Evolutionary conservation across 2,888 invertebrate genomes (phyloP).

Genomic region (Hydroisotoma schaefferi): DNA sequence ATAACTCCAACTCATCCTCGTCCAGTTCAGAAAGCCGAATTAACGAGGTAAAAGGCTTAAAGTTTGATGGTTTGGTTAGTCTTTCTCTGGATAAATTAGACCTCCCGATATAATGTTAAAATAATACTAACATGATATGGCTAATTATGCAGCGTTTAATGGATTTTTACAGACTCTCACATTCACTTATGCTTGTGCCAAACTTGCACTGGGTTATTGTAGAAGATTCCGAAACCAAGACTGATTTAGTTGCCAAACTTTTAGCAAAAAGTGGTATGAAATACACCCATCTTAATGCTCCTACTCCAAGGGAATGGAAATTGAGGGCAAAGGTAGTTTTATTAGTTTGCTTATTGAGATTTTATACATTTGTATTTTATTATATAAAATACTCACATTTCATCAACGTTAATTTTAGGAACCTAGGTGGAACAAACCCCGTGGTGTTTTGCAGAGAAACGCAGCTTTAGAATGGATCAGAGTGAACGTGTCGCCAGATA

Average conservation of each 20-base stretch:
- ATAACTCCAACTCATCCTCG: constrained; percentile 89
- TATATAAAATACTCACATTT: background rate
- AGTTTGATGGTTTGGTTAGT: too few species aligned
- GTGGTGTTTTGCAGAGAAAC: constrained; percentile 90
- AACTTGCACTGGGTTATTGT: constrained; percentile 91
- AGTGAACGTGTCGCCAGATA: constrained; percentile 59
- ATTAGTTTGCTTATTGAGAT: background rate
- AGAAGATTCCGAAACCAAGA: constrained; percentile 74
- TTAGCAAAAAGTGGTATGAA: constrained; percentile 64
- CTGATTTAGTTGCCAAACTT: constrained; percentile 68
- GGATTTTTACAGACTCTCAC: constrained; percentile 78
- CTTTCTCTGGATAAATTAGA: background rate
- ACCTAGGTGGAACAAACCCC: constrained; percentile 72
- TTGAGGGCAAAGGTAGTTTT: constrained; percentile 58
- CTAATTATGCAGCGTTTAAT: too few species aligned
- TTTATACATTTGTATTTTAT: background rate
- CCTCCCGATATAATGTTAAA: too few species aligned
- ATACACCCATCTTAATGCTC: constrained; percentile 64
- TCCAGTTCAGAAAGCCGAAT: constrained; percentile 87
- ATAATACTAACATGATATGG: too few species aligned
- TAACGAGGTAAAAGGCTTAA: constrained; percentile 65
- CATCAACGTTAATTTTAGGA: constrained; percentile 53
- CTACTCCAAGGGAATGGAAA: constrained; percentile 69
- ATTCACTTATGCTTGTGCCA: constrained; percentile 79
- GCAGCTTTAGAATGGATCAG: constrained; percentile 77